phyloP scores from a whole-genome alignment of 2,888 invertebrate species.

The Platycheirus rosarum region DNA sequence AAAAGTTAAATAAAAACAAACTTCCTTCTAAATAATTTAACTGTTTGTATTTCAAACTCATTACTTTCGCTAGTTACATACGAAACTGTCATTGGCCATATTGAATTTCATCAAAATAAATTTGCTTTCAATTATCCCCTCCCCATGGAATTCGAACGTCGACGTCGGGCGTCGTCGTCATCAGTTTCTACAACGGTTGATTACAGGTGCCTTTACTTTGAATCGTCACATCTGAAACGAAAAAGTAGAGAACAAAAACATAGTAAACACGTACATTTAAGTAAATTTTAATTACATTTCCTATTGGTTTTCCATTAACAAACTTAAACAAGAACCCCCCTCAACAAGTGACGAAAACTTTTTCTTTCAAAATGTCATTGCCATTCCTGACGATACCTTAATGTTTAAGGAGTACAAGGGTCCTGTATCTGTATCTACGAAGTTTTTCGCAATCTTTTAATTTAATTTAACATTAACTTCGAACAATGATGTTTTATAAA shows the following conservation, averaged over 20 bases:
- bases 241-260: neutral
- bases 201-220: conserved; percentile 80
- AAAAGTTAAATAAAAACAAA: conserved; percentile 33
- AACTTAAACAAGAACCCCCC: conserved; percentile 5
- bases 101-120: neutral
- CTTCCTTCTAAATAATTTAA: conserved; percentile 27
- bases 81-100: neutral
- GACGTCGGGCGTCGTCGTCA: too few species aligned
- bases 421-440: too few species aligned
- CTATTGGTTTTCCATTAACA: conserved; percentile 1
- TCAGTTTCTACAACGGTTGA: conserved; percentile 54
- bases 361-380: too few species aligned
- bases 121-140: conserved; percentile 11
- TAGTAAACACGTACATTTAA: neutral
- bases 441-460: too few species aligned
- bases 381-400: too few species aligned
- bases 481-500: conserved; percentile 26
- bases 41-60: conserved; percentile 49
- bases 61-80: conserved; percentile 8
- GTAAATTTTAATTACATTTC: conserved; percentile 7
- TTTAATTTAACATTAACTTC: conserved; percentile 34
- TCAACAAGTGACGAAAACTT: neutral
- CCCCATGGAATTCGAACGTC: neutral
- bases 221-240: conserved; percentile 79
- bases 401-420: too few species aligned